Base-by-base conservation (phyloP, 2,888 invertebrate species). In the Tribolium freemani region DNA sequence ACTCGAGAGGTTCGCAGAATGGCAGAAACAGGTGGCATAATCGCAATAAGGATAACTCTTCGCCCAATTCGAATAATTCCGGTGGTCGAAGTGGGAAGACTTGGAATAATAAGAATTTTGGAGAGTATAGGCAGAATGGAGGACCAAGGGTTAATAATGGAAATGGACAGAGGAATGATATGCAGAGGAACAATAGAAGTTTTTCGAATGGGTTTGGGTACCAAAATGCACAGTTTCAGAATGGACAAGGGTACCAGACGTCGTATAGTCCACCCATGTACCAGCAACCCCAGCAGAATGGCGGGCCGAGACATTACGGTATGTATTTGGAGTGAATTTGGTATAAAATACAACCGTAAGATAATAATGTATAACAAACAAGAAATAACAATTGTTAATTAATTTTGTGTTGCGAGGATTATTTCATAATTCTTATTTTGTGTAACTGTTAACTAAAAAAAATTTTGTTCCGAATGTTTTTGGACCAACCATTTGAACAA, bases 21-120 rank as follows among this genome's bases (percentile, higher is more conserved):
- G 74, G 89, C 88, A 72, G 76, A 9, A 91, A 89, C 76, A 90
- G 90, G 75, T 91, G 91, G 91, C 90, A 90, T 82, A 89, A 90
- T 76, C 89, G 90, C 76, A 90, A 89, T 61, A 89, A 71, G 87
- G 90, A 84, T 87, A 88, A 84, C 71, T 82, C 84, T 73, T 88
- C 90, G 30, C 90, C 90, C 9, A 88, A 88, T 75, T 89, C 90
- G 77, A 84, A 83, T 71, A 83, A 81, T 71, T 79, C 80, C 11
- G 73, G 61, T 10, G 73, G 61, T 58, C 51, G 64, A 69, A 63
- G 75, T 20, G 75, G 76, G 50, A 82, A 79, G 71, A 78, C 78
- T 81, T 88, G 82, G 89, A 83, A 81, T 76, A 82, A 83, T 68
- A 76, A 78, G 53, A 79, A 71, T 68, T 81, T 76, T 61, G 77